phyloP scores from a whole-genome alignment of 2,113 vertebrate species.

The Drymodes brunneopygia region DNA sequence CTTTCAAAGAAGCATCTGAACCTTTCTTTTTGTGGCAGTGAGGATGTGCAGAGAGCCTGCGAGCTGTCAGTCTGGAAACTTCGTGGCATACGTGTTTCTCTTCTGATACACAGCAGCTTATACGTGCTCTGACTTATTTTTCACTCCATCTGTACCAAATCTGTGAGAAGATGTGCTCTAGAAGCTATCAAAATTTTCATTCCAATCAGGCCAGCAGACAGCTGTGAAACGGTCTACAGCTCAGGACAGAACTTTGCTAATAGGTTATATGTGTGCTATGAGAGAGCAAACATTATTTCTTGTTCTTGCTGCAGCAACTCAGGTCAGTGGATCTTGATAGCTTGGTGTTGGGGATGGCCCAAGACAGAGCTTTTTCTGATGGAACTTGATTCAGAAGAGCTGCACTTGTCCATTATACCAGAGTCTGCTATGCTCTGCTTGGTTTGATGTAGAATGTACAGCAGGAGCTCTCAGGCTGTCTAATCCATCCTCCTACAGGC shows the following conservation, averaged over 20 bases:
- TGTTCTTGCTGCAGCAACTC: background rate
- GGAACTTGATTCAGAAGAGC: background rate
- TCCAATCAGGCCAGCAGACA: background rate
- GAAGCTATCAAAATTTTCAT: background rate
- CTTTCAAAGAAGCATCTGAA: conserved; percentile 45
- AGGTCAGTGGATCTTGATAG: background rate
- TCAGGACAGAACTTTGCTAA: background rate
- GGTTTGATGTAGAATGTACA: background rate
- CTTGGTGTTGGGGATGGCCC: background rate
- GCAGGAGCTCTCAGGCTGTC: background rate
- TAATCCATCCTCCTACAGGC: background rate
- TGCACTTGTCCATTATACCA: background rate
- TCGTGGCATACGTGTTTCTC: background rate
- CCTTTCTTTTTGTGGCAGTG: background rate
- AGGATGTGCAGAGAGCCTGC: background rate
- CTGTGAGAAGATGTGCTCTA: background rate
- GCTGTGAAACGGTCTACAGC: background rate
- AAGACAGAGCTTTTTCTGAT: background rate
- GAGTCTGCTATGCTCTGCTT: background rate
- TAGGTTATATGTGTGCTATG: background rate
- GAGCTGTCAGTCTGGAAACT: background rate
- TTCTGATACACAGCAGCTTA: background rate
- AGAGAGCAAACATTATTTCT: background rate
- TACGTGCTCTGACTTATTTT: background rate
- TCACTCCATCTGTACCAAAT: background rate